A percentile compares a stretch with the other conserved stretches of the same genome.
phyloP scores from a whole-genome alignment of 2,888 invertebrate genomes.

The Heteromyza rotundicornis region DNA sequence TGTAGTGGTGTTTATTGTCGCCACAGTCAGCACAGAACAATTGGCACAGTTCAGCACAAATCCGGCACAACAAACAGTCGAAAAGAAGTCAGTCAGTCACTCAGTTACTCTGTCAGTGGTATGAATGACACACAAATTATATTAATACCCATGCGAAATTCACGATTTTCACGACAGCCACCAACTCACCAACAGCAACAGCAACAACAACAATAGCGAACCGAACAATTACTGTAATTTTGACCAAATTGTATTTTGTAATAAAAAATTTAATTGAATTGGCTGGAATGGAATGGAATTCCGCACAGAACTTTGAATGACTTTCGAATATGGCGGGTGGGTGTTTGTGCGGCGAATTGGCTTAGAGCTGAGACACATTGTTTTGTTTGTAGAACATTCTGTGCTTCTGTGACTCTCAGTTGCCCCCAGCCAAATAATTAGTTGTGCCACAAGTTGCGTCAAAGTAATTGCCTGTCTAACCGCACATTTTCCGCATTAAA shows the following conservation, averaged over 20 bases:
- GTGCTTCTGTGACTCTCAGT: too few relatives aligned
- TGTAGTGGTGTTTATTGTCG: too few relatives aligned
- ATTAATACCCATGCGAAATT: constrained; percentile 34
- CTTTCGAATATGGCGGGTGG: too few relatives aligned
- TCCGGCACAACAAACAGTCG: not conserved
- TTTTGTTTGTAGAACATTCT: too few relatives aligned
- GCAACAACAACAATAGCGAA: constrained; percentile 39
- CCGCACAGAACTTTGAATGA: not conserved
- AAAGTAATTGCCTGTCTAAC: too few relatives aligned
- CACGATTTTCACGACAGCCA: constrained; percentile 17
- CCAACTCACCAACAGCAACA: constrained; percentile 32
- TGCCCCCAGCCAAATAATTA: too few relatives aligned
- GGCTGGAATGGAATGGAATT: not conserved
- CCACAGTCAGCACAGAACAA: too few relatives aligned
- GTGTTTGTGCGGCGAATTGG: too few relatives aligned
- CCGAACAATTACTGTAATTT: constrained; percentile 9
- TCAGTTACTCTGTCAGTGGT: constrained; percentile 36
- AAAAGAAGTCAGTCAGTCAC: constrained; percentile 35
- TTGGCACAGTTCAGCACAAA: constrained; percentile 23
- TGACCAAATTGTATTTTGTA: constrained; percentile 6
- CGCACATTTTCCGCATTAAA: too few relatives aligned
- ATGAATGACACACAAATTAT: constrained; percentile 34
- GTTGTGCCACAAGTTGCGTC: too few relatives aligned
- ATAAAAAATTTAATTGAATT: not conserved
- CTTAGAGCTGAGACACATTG: too few relatives aligned